Evolutionary conservation across 2,113 vertebrate genomes (phyloP), one percentile per base, ranked within the genome.

Genomic region (Seriola rivoliana): DNA sequence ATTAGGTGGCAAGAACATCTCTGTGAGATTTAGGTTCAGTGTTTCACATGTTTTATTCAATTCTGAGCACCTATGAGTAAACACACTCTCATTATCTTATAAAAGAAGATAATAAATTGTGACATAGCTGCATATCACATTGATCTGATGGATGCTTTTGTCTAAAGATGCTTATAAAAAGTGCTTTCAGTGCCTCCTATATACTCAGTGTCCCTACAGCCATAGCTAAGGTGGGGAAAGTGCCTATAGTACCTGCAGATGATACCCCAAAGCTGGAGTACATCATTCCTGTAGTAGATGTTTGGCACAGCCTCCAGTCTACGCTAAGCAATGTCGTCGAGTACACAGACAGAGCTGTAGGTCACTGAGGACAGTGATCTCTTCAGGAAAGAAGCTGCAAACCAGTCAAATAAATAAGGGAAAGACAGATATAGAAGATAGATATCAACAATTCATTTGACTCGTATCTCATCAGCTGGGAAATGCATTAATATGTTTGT

Each of bases 251-350:
- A 96, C 95, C 90, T 94, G 74, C 94, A 77, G 44, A 96, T 95
- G 76, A 94, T 93, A 0, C 84, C 76, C 96, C 96, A 97, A 59
- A 96, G 89, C 70, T 48, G 93, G 80, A 96, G 84, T 12, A 95
- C 95, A 5, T 97, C 95, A 10, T 96, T 95, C 17, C 95, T 92
- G 92, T 96, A 96, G 80, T 90, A 89, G 86, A 93, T 96, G 84
- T 95, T 93, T 12, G 93, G 95, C 23, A 96, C 72, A 17, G 0
- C 19, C 36, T 87, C 32, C 50, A 91, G 10, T 3, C 80, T 93
- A 0, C 95, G 92, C n/a, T 91, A 92, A 50, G 83, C 58, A 1
- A 96, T 92, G 66, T 95, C 92, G 0, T 96, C 95, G 8, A 93
- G 94, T 6, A 96, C 84, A 84, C 95, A 96, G 85, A 91, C 0